Evolutionary conservation across 2,113 vertebrate genomes (phyloP).

Genomic region (Scartelaos histophorus): DNA sequence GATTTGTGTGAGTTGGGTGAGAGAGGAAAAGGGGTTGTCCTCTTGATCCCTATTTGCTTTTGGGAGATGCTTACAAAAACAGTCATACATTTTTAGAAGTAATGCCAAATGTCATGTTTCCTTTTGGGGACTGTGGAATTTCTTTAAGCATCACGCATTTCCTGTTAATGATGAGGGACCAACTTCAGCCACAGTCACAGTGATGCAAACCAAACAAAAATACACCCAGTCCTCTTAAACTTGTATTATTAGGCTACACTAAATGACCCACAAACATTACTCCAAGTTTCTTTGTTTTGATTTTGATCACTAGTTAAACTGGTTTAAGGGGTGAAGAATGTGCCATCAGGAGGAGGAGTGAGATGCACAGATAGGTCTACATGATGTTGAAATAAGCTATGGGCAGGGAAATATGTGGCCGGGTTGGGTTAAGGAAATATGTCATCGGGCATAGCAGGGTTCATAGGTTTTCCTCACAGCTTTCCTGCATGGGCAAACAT

Average conservation of each 20-base stretch:
- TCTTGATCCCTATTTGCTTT: slow-evolving; percentile 8
- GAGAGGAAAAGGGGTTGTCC: slow-evolving; percentile 1
- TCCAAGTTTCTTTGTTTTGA: neutral
- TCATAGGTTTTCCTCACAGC: neutral
- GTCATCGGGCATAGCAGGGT: neutral
- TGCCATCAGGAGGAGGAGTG: neutral
- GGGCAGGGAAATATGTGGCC: neutral
- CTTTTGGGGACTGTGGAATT: slow-evolving; percentile 1
- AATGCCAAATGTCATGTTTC: neutral
- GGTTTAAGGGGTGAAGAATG: neutral
- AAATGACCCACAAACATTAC: no score
- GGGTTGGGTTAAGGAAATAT: neutral
- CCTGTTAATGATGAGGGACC: neutral
- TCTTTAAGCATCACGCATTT: neutral
- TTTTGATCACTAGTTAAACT: neutral
- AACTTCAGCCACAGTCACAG: neutral
- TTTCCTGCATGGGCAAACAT: neutral
- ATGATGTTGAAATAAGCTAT: neutral
- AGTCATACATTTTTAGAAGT: neutral
- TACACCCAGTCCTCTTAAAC: neutral
- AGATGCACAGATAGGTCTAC: neutral
- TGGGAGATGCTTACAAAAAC: neutral
- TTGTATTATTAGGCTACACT: no score
- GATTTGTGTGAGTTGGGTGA: slow-evolving; percentile 16
- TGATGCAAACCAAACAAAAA: neutral